A percentile compares a stretch with the other conserved stretches of the same genome.
phyloP scores from a whole-genome alignment of 1,140 invertebrate genomes.

The Vanessa tameamea region DNA sequence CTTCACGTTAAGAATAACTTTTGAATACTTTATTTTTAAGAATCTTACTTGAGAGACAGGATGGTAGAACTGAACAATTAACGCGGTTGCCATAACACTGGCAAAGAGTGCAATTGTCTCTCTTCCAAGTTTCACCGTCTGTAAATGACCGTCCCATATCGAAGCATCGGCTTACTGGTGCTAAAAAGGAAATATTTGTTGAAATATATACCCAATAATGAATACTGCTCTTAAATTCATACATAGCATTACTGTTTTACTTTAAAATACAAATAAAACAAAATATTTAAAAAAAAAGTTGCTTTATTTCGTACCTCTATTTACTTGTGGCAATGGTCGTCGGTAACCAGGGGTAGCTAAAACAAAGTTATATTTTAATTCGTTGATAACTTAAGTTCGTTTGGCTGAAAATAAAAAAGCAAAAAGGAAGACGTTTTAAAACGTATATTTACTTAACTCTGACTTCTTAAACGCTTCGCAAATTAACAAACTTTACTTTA shows the following conservation, averaged over 20 bases:
- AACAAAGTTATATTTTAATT: slow-evolving; percentile 8
- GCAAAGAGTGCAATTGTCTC: slow-evolving; percentile 84
- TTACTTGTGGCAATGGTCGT: slow-evolving; percentile 38
- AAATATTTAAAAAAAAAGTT: neutral
- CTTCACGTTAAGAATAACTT: no score
- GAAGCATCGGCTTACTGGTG: slow-evolving; percentile 48
- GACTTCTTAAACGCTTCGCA: no score
- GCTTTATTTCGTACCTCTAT: slow-evolving; percentile 36
- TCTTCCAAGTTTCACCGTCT: slow-evolving; percentile 84
- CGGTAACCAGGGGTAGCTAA: slow-evolving; percentile 29
- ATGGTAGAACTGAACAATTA: slow-evolving; percentile 78
- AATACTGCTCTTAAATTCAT: no score
- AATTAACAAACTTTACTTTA: no score
- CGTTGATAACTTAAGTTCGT: neutral
- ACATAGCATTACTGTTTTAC: neutral
- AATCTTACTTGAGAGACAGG: slow-evolving; percentile 52
- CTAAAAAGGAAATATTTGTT: slow-evolving; percentile 18
- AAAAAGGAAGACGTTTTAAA: neutral
- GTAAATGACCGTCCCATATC: slow-evolving; percentile 75
- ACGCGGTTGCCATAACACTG: slow-evolving; percentile 82
- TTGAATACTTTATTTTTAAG: neutral
- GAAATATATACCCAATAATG: no score
- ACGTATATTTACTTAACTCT: no score
- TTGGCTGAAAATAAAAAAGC: no score
- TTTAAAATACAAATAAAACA: neutral